Evolutionary conservation across 2,113 vertebrate genomes (phyloP), one percentile per base, ranked within the genome.

Genomic region (Lipophrys pholis): DNA sequence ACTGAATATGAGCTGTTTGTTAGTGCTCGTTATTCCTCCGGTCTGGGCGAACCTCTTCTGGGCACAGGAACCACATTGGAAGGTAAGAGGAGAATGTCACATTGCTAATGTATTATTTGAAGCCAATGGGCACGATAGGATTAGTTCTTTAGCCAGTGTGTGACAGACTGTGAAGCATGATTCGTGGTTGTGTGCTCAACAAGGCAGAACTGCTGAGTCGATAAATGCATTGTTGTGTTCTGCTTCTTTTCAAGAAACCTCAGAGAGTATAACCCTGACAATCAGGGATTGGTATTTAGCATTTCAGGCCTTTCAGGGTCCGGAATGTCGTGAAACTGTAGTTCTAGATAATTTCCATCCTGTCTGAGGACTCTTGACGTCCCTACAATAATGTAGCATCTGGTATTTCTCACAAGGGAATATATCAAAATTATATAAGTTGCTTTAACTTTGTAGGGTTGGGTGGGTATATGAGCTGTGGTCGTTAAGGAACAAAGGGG

Each of bases 41-140:
- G 96, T 46, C 80, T 95, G 49, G 97, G 97, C 8, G 95, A 97
- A 0, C 94, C 95, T 48, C 95, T 99, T 41, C 83, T 94, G 78
- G 96, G 96, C 78, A 94, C 94, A 72, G 97, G 97, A 90, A 95
- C 94, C 66, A 99, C 97, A 1, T 92, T 97, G 78, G 97, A 99
- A 96, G 97, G 97, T 99, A 97, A 93, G 89, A 12, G 43, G 21
- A 58, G 0, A 11, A 21, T 15, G 2, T 56, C 17, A 43, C n/a
- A 17, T 39, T 61, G 0, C 7, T 52, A 11, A 42, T 61, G 6
- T 39, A 17, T 54, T n/a, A 49, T 78, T 58, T 64, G 7, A 61
- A 71, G 46, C 2, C 38, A 77, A 52, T 70, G 7, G 49, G 49
- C 50, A 45, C 39, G 41, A 15, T 21, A 6, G 3, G 4, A 12